These are phyloP conservation scores for Ochotona curzoniae DNA, from an alignment of 2,113 vertebrate genomes.

Conservation along the genomic window DNA sequence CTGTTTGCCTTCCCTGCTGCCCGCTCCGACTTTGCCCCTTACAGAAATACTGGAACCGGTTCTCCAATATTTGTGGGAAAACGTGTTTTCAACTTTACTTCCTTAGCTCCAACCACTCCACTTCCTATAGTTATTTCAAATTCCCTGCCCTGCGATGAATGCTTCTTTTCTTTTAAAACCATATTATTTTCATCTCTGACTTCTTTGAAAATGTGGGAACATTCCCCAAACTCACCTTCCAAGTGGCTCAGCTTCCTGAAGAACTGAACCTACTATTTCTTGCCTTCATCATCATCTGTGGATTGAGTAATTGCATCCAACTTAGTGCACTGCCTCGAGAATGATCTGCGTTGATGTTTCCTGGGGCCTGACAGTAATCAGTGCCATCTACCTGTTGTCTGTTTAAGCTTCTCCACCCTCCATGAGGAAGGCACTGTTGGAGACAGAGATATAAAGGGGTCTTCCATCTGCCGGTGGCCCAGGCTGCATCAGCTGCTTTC, in stretches of 20 bases:
- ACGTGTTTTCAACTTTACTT: background rate
- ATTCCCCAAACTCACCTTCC: background rate
- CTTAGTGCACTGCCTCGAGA: background rate
- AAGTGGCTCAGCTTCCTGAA: background rate
- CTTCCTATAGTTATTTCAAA: background rate
- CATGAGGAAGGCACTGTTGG: background rate
- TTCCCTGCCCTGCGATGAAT: background rate
- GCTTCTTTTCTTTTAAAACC: background rate
- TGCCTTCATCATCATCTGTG: background rate
- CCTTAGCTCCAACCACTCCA: background rate
- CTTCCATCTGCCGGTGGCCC: too few relatives aligned
- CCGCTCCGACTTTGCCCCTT: background rate
- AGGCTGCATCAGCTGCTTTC: too few relatives aligned
- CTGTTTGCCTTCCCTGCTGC: background rate
- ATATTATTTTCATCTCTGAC: background rate
- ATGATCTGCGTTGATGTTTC: background rate
- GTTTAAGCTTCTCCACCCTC: background rate
- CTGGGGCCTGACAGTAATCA: background rate
- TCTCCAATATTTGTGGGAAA: background rate
- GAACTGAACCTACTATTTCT: background rate
- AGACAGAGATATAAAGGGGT: too few relatives aligned
- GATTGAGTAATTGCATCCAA: background rate
- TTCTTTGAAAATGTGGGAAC: conserved; percentile 2
- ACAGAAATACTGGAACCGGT: background rate
- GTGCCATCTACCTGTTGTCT: background rate